Evolutionary conservation across 2,888 invertebrate genomes (phyloP), one percentile per base, ranked within the genome.

Genomic region (Torymus texanus): DNA sequence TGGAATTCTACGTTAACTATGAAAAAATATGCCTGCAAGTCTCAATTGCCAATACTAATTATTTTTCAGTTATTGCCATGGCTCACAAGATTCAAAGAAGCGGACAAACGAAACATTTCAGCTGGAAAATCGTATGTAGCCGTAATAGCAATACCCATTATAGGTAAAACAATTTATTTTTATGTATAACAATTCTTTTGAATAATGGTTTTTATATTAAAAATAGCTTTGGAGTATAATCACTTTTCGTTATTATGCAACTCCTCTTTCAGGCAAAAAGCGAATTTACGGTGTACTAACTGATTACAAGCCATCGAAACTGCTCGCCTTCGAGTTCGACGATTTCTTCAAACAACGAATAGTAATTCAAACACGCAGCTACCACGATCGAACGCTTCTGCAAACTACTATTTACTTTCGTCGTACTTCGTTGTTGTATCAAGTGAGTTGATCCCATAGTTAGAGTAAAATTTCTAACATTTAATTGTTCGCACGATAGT

Each of bases 111-210:
- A 65, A 80, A 83, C 16, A 76, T 85, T n/a, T 75, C 81, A 14
- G 73, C 70, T 11, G 86, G 86, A 16, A 86, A 87, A 81, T 84
- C 83, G 4, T 87, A 85, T 68, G 81, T 80, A n/a, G 86, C 86
- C 8, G 75, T 84, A 63, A 75, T 84, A 41, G 80, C 82, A 29
- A 24, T 85, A 14, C 85, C 86, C 3, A 56, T 85, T 65, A 41
- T 87, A 24, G 86, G 86, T 87, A 82, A 83, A 41, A 41, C 41
- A 8, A 41, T 41, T 8, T 21, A 59, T 24, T 72, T n/a, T 51
- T 61, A 21, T 41, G 0, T 1, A 8, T 8, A 24, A 12, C 1
- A 8, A 41, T 41, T 41, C 1, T 41, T 5, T 41, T 8, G 3
- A 29, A 29, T 29, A 29, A 29, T 29, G 29, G 29, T 4, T 3